A percentile compares a stretch with the other conserved stretches of the same genome.
Conservation (phyloP, 2,113 vertebrate genomes). For the Casuarius casuarius region DNA sequence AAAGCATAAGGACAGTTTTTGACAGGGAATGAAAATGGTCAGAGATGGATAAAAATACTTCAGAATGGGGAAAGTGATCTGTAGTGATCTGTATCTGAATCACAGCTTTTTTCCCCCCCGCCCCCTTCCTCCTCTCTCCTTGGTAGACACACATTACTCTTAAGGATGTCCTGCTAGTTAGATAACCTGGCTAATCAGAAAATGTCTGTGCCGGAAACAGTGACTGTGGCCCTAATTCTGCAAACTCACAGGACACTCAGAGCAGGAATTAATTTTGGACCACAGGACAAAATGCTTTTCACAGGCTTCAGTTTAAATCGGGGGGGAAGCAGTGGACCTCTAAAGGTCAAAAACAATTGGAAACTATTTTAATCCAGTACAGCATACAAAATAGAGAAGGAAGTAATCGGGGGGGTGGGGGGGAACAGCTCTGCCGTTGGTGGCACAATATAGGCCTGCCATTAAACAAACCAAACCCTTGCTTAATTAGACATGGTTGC, state of each 20-base stretch:
- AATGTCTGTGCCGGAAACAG: not conserved
- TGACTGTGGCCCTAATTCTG: not conserved
- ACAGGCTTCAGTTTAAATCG: constrained; percentile 5
- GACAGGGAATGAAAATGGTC: constrained; percentile 47
- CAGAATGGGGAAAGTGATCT: constrained; percentile 4
- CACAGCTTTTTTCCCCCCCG: not conserved
- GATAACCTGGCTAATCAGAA: not conserved
- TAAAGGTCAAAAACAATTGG: constrained; percentile 32
- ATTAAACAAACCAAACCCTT: not conserved
- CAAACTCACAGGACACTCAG: not conserved
- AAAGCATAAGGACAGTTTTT: constrained; percentile 45
- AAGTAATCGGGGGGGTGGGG: not conserved
- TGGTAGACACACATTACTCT: constrained; percentile 17
- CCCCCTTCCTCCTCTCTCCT: not conserved
- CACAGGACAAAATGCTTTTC: constrained; percentile 11
- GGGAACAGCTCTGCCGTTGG: not conserved
- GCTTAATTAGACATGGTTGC: not conserved
- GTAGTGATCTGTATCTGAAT: constrained; percentile 49
- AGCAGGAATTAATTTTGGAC: not conserved
- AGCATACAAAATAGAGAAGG: not conserved
- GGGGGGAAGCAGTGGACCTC: not conserved
- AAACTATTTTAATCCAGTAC: not conserved
- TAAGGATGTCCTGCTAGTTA: constrained; percentile 20
- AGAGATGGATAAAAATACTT: constrained; percentile 38
- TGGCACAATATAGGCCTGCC: not conserved